A percentile compares a stretch with the other conserved stretches of the same genome.
Conservation (phyloP, 2,113 vertebrate genomes). For the Leucopternis melanops region DNA sequence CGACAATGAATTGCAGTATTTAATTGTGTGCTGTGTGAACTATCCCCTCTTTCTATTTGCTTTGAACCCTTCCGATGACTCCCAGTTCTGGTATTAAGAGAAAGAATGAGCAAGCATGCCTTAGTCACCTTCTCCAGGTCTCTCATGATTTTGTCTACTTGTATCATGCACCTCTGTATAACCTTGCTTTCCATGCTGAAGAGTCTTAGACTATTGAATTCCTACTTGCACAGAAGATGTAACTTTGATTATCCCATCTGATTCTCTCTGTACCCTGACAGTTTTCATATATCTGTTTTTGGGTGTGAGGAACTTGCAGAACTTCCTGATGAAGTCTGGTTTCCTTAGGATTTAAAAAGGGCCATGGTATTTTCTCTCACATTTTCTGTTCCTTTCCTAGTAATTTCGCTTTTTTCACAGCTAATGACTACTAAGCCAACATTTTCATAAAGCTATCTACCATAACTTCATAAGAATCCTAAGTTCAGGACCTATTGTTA, state of each 20-base stretch:
- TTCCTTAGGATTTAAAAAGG: neutral
- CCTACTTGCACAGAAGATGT: neutral
- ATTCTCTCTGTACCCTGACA: neutral
- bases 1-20: neutral
- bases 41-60: neutral
- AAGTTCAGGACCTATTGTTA: neutral
- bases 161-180: neutral
- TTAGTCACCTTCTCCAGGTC: neutral
- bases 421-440: neutral
- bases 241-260: neutral
- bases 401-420: neutral
- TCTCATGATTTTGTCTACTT: neutral
- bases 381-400: neutral
- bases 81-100: neutral
- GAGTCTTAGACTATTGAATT: neutral
- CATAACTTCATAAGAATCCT: neutral
- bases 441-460: neutral
- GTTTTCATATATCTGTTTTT: neutral
- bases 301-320: neutral
- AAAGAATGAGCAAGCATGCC: neutral
- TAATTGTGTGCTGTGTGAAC: neutral
- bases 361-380: neutral
- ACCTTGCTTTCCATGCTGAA: neutral
- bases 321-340: neutral
- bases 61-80: neutral